Evolutionary conservation across 2,113 vertebrate species (phyloP).

Genomic region (Gymnocephalus cernua): DNA sequence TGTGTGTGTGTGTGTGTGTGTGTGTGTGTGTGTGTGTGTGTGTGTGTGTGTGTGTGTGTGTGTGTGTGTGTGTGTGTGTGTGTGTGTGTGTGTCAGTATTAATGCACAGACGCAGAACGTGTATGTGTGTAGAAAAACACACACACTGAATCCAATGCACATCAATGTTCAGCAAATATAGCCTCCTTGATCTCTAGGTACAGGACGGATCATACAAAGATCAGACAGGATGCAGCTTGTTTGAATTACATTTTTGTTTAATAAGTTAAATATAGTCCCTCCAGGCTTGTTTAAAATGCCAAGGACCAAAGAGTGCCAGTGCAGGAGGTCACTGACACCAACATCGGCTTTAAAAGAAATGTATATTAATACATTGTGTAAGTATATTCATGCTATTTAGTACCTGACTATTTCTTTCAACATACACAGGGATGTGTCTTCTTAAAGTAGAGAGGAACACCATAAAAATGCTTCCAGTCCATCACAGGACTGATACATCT

Average conservation of each 20-base stretch:
- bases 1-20: too few species aligned
- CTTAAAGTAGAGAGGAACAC: neutral
- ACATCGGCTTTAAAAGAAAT: neutral
- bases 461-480: neutral
- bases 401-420: neutral
- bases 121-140: conserved; percentile 2
- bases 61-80: too few species aligned
- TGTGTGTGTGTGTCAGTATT: conserved; percentile 1
- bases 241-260: neutral
- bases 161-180: conserved; percentile 9
- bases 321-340: neutral
- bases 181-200: neutral
- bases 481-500: conserved; percentile 7
- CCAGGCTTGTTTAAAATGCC: neutral
- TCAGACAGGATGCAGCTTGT: neutral
- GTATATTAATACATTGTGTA: too few species aligned
- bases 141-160: conserved; percentile 1
- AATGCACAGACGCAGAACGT: neutral
- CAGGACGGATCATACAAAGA: neutral
- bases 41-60: neutral
- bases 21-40: conserved; percentile 1
- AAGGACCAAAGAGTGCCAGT: neutral
- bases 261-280: neutral
- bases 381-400: neutral
- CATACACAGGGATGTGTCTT: neutral